Evolutionary conservation across 2,888 invertebrate species (phyloP), one percentile per base, ranked within the genome.

Genomic region (Geotrupes spiniger): DNA sequence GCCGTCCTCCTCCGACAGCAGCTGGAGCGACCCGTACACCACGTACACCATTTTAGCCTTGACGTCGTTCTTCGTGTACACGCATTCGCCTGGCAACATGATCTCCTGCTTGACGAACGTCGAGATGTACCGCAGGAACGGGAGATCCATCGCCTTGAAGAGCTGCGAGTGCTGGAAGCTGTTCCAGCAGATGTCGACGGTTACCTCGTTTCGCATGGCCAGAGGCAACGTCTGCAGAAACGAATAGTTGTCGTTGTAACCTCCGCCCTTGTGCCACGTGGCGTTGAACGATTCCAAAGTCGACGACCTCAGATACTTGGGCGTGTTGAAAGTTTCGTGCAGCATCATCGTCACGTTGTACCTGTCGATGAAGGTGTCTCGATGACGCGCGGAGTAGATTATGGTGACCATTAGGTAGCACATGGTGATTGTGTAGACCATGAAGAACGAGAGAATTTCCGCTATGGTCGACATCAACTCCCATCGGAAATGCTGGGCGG

Each of bases 1-100:
- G 2, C 50, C 52, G 28, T 57, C 55, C 15, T 54, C 52, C 28
- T 53, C 51, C 9, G 57, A 57, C 6, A 59, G 36, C 4, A 59
- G 25, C n/a, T 55, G 45, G 3, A 59, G 38, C 9, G 40, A 46
- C 1, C 57, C 57, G 5, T 42, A 45, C 8, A 49, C 49, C 2
- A 58, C 36, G 41, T 58, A 58, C 6, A 57, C 48, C 49, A 59
- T 49, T 14, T 49, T 52, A 39, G 51, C 42, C 33, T 56, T 57
- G 8, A 53, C 11, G 21, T 56, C 50, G 27, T 53, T 40, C 14
- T 43, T 37, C 11, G 43, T 49, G 29, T 37, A 56, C 11, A 57
- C 15, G 29, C 48, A 51, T 10, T 59, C 55, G 9, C 52, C 49
- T 4, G 38, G 33, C 15, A 52, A 21, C 11, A 49, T 49, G 15